Percentiles rank a stretch among this genome's conserved stretches.
These are phyloP conservation scores for Apis mellifera DNA, from an alignment of 1,140 invertebrate genomes.

Conservation along the genomic window Amel_HAv3.1 CM009946.2:3919001-3919500, in stretches of 20 bases:
- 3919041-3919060: too few species aligned
- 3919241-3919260: background rate
- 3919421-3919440: slow-evolving; percentile 68
- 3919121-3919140: too few species aligned
- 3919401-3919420: slow-evolving; percentile 71
- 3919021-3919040: too few species aligned
- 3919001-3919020: too few species aligned
- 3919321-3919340: background rate
- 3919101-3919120: too few species aligned
- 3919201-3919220: too few species aligned
- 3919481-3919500: slow-evolving; percentile 23
- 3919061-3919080: too few species aligned
- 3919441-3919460: slow-evolving; percentile 73
- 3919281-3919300: slow-evolving; percentile 31
- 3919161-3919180: too few species aligned
- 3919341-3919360: slow-evolving; percentile 22
- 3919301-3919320: background rate
- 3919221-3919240: background rate
- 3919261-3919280: slow-evolving; percentile 12
- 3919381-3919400: slow-evolving; percentile 72
- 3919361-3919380: slow-evolving; percentile 61
- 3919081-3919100: too few species aligned
- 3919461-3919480: slow-evolving; percentile 73
- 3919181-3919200: too few species aligned
- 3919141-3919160: too few species aligned